Percentiles rank a stretch among this genome's conserved stretches.
phyloP scores from a whole-genome alignment of 2,797 vertebrate genomes.

The Chelmon rostratus region DNA sequence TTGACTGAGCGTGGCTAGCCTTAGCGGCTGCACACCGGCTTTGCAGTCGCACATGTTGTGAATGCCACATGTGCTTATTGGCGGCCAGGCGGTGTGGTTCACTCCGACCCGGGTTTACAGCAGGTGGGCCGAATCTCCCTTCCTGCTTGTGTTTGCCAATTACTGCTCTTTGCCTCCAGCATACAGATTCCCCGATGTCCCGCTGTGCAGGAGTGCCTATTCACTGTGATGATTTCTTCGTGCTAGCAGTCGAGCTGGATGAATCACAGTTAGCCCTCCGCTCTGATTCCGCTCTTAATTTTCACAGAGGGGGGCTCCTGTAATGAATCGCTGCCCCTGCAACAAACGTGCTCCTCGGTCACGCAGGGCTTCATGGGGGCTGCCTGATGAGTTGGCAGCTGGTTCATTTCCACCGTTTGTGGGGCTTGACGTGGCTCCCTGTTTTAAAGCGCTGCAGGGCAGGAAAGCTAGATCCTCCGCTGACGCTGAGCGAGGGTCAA shows the following conservation, averaged over 20 bases:
- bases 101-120: slow-evolving; percentile 51
- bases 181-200: slow-evolving; percentile 54
- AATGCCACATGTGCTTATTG: slow-evolving; percentile 41
- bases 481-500: slow-evolving; percentile 60
- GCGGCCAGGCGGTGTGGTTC: slow-evolving; percentile 17
- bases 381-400: slow-evolving; percentile 63
- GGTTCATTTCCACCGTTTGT: slow-evolving; percentile 43
- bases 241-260: slow-evolving; percentile 54
- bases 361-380: slow-evolving; percentile 42
- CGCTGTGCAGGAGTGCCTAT: slow-evolving; percentile 55
- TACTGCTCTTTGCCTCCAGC: slow-evolving; percentile 66
- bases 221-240: slow-evolving; percentile 76
- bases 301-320: slow-evolving; percentile 65
- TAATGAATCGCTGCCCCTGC: slow-evolving; percentile 68
- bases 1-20: slow-evolving; percentile 19
- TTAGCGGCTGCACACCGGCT: slow-evolving; percentile 18
- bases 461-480: slow-evolving; percentile 49
- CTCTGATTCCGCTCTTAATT: slow-evolving; percentile 77
- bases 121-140: slow-evolving; percentile 58
- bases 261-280: slow-evolving; percentile 63
- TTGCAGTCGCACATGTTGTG: slow-evolving; percentile 29
- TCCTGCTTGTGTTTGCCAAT: slow-evolving; percentile 67
- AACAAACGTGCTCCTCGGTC: slow-evolving; percentile 59
- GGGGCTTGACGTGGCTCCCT: slow-evolving; percentile 32
- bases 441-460: slow-evolving; percentile 44